Evolutionary conservation across 2,113 vertebrate genomes (phyloP).

Genomic region (Todiramphus chloris): DNA sequence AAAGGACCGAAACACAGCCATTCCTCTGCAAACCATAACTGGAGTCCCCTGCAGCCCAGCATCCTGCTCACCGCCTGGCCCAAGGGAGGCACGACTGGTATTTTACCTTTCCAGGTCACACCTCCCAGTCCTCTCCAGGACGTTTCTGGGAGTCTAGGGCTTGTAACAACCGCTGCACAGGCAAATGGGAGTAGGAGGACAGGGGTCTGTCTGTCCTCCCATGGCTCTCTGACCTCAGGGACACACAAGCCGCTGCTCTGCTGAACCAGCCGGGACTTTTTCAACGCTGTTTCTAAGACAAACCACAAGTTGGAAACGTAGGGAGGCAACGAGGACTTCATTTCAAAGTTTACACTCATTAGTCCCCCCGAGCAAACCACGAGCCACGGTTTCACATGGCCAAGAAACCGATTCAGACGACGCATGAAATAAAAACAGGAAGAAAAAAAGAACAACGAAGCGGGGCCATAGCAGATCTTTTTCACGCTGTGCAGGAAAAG

Average conservation of each 20-base stretch:
- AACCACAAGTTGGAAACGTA: not conserved
- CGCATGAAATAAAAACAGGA: accelerated
- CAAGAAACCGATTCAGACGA: not conserved
- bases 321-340: not conserved
- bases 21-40: not conserved
- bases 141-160: not conserved
- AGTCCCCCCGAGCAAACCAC: not conserved
- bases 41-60: not conserved
- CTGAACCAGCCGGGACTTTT: not conserved
- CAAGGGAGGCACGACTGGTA: not conserved
- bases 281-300: not conserved
- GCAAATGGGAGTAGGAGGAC: not conserved
- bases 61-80: not conserved
- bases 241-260: not conserved
- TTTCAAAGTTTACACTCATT: not conserved
- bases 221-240: not conserved
- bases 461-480: not conserved
- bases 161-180: not conserved
- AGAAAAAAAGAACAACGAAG: not conserved
- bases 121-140: not conserved
- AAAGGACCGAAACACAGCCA: not conserved
- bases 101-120: not conserved
- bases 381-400: not conserved
- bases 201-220: not conserved
- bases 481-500: not conserved